Base-by-base conservation (phyloP, 1,140 invertebrate species). In the Nasonia vitripennis region DNA sequence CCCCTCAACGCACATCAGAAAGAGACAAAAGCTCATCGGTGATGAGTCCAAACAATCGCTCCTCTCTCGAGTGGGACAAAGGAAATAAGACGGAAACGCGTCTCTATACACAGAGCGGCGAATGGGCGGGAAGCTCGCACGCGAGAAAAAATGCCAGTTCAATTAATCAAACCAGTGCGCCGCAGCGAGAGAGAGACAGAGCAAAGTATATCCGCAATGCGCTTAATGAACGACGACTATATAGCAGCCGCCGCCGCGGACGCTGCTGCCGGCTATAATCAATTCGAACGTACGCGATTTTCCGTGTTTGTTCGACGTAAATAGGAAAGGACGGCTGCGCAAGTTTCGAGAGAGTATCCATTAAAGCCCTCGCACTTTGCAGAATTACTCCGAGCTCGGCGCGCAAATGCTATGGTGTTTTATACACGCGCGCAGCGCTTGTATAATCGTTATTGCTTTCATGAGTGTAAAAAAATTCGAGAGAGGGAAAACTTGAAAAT, bases 261-360 rank as follows among this genome's bases (percentile, higher is more conserved):
- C 67, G 27, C 23, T 62, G 77, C 62, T 84, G 41, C 51, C 37
- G 45, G 78, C 70, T 81, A 81, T 62, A 81, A 85, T 85, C 84
- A 85, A 85, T 85, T 85, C 62, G 78, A 85, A 81, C 81, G 23
- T 78, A 82, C 80, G 55, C 55, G 78, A 81, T 86, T 86, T 86
- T 82, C 80, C 73, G 10, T 70, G 79, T 81, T 85, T 81, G 84
- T 85, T 81, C 62, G 41, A 73, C 84, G 79, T 85, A 85, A 85
- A 85, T 85, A 85, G 73, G 62, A 85, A 85, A 70, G 71, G 84
- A 85, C 68, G 84, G 70, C 51, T 48, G 62, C 12, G 34, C 6
- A 82, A 82, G 67, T 79, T 86, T 86, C 81, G 68, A 86, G 68
- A 86, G 68, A 86, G 81, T 86, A 86, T 86, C 75, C 79, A 86